Base-by-base conservation (phyloP, 2,888 invertebrate species). In the Stratiomys singularior region DNA sequence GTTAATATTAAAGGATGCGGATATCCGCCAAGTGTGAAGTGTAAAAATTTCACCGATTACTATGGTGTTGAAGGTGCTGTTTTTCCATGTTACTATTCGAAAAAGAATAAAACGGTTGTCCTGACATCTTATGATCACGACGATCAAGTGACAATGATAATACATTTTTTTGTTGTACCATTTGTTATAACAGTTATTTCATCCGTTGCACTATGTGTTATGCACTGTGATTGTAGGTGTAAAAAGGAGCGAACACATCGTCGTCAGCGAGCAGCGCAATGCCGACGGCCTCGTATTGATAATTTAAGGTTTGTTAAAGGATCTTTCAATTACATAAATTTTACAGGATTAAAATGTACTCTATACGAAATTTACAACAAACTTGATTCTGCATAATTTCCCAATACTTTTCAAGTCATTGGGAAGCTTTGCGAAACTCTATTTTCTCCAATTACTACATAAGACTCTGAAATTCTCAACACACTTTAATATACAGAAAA, bases 1-100 rank as follows among this genome's bases (percentile, higher is more conserved):
- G 94, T 96, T 80, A 96, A 96, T 86, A 95, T 96, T 52, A 96
- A 96, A 88, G 96, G 96, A 69, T 96, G 96, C 85, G 96, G 96
- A 28, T 96, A 96, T 88, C 96, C 96, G 60, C 96, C 96, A 1
- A 90, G 92, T 83, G 95, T 96, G 30, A 95, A 95, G 85, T 96
- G 96, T 86, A 92, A 95, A 77, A 90, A 90, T 82, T 93, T 93
- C 83, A 91, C 93, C 76, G 89, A 90, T 81, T 92, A 93, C 82
- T 96, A 93, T 84, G 94, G 94, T 47, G 91, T 89, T 83, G 90
- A 90, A 82, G 90, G 93, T 79, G 92, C 93, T 83, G 90, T 92
- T 80, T 96, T 94, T 86, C 95, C 96, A 64, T 96, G 96, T 85
- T 96, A 92, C 88, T 96, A 95, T 87, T 95, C 95, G 87, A 90